Conservation (phyloP, 2,888 invertebrate genomes). For the Phengaris arion region DNA sequence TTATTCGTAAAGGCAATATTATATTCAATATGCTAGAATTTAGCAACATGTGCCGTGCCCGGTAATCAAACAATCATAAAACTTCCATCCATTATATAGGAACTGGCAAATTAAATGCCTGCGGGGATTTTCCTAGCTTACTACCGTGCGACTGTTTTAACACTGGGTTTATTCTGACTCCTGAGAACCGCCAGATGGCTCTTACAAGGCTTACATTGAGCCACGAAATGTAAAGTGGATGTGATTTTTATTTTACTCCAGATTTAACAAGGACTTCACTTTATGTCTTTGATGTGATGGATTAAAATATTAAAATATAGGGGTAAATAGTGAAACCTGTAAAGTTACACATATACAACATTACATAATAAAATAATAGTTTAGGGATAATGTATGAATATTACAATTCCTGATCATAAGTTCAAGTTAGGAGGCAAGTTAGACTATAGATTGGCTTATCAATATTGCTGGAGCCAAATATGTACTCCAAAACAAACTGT, state of each 20-base stretch:
- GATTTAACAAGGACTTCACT: too few species aligned
- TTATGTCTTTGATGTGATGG: too few species aligned
- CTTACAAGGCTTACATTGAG: slow-evolving; percentile 45
- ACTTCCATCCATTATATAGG: slow-evolving; percentile 50
- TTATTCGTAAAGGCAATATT: slow-evolving; percentile 5
- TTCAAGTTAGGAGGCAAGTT: too few species aligned
- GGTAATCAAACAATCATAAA: slow-evolving; percentile 50
- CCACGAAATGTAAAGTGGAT: slow-evolving; percentile 42
- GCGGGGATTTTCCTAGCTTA: slow-evolving; percentile 51
- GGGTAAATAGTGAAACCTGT: too few species aligned
- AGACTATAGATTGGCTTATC: not conserved
- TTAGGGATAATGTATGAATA: too few species aligned
- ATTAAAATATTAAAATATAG: too few species aligned
- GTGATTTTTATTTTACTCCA: slow-evolving; percentile 37
- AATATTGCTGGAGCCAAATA: not conserved
- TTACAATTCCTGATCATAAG: too few species aligned
- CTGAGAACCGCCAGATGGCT: slow-evolving; percentile 71
- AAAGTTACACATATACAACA: too few species aligned
- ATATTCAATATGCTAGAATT: slow-evolving; percentile 8
- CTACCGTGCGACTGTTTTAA: slow-evolving; percentile 51
- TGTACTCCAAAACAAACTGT: not conserved
- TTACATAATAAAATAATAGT: too few species aligned
- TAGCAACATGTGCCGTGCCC: slow-evolving; percentile 26
- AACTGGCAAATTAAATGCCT: slow-evolving; percentile 66
- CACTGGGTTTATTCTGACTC: slow-evolving; percentile 55